Percentiles rank a stretch among this genome's conserved stretches.
Evolutionary conservation across 2,797 vertebrate genomes (phyloP).

Genomic region (Acanthiza pusilla): DNA sequence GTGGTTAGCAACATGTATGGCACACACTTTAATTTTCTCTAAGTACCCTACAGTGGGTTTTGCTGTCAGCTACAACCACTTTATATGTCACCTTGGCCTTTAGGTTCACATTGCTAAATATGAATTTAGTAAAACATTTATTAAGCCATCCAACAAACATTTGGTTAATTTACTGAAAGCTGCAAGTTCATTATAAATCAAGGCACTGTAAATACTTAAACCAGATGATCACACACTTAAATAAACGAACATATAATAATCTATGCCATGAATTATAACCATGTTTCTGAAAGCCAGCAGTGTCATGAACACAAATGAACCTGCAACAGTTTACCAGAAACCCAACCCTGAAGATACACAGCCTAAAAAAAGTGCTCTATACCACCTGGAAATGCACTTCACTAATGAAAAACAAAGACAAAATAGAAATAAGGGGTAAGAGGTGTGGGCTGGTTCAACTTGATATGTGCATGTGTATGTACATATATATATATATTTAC

Average conservation of each 20-base stretch:
- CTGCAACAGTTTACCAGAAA: not conserved
- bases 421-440: not conserved
- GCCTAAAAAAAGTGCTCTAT: not conserved
- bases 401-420: not conserved
- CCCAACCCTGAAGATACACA: not conserved
- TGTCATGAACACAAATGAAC: not conserved
- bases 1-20: not conserved
- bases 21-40: not conserved
- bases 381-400: not conserved
- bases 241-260: not conserved
- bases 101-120: not conserved
- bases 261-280: not conserved
- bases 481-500: not conserved
- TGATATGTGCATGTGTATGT: accelerated
- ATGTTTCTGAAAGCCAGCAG: not conserved
- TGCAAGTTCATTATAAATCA: not conserved
- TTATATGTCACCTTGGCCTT: not conserved
- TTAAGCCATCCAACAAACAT: not conserved
- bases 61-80: not conserved
- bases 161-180: not conserved
- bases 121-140: not conserved
- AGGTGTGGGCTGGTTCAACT: not conserved
- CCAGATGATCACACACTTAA: not conserved
- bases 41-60: not conserved
- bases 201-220: not conserved